Conservation (phyloP, 2,888 invertebrate species). For the Molanna angustata region DNA sequence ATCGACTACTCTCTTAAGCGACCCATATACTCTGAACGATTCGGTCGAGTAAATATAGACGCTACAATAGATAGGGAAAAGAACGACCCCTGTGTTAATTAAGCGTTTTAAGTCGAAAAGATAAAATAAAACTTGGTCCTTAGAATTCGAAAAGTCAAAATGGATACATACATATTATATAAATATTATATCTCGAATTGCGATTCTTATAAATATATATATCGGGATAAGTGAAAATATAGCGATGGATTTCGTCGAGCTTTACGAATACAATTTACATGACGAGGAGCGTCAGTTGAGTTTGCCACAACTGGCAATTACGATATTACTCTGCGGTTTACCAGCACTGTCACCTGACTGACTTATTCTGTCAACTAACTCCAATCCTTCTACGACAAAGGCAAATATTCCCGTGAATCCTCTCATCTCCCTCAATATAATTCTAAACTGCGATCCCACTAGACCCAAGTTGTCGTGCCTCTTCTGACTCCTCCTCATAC, state of each 20-base stretch:
- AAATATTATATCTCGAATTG: too few relatives aligned
- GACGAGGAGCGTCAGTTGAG: slow-evolving; percentile 57
- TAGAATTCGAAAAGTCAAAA: slow-evolving; percentile 5
- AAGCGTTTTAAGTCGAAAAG: slow-evolving; percentile 11
- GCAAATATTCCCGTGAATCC: slow-evolving; percentile 82
- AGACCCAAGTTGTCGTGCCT: slow-evolving; percentile 75
- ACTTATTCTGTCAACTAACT: slow-evolving; percentile 74
- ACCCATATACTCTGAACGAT: slow-evolving; percentile 6
- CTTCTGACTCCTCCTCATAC: slow-evolving; percentile 78
- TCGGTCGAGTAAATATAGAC: slow-evolving; percentile 15
- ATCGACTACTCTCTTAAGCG: slow-evolving; percentile 18
- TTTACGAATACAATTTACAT: too few relatives aligned
- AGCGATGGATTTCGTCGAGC: too few relatives aligned
- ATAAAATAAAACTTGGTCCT: slow-evolving; percentile 20
- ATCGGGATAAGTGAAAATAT: too few relatives aligned
- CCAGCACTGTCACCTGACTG: slow-evolving; percentile 75
- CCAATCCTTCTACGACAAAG: slow-evolving; percentile 75
- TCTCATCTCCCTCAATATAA: slow-evolving; percentile 77
- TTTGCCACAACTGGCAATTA: slow-evolving; percentile 73
- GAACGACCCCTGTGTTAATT: slow-evolving; percentile 7
- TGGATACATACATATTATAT: slow-evolving; percentile 9
- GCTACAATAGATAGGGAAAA: slow-evolving; percentile 11
- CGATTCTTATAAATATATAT: too few relatives aligned
- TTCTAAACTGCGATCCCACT: slow-evolving; percentile 83
- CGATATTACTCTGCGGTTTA: slow-evolving; percentile 70